Evolutionary conservation across 1,140 invertebrate species (phyloP).

Genomic region (Colletes gigas): DNA sequence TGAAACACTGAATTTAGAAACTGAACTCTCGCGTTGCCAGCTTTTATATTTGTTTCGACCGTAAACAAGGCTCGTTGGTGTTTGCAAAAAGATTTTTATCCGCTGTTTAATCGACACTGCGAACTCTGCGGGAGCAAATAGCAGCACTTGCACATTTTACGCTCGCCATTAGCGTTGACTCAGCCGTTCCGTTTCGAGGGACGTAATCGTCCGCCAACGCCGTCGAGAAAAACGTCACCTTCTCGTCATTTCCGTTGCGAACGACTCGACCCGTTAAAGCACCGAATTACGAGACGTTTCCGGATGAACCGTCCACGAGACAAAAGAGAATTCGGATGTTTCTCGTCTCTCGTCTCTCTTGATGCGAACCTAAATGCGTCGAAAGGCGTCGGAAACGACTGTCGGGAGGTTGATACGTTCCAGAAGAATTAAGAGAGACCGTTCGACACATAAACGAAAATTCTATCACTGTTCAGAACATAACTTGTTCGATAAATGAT

Average conservation of each 20-base stretch:
- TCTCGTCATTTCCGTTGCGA: constrained; percentile 34
- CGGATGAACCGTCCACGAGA: constrained; percentile 25
- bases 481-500: no score
- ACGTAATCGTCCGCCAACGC: constrained; percentile 35
- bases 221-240: constrained; percentile 25
- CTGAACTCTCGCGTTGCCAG: no score
- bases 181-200: constrained; percentile 16
- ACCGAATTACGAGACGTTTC: constrained; percentile 56
- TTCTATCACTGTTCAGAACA: no score
- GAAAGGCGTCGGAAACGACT: background rate
- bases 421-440: no score
- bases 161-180: constrained; percentile 28
- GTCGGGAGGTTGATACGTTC: no score
- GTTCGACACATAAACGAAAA: no score
- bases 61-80: no score
- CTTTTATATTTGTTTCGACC: no score
- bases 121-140: background rate
- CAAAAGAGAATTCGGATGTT: constrained; percentile 28
- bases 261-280: constrained; percentile 52
- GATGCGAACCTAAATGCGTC: background rate
- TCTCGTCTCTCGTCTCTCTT: background rate
- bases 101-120: no score
- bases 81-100: no score
- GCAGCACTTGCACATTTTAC: constrained; percentile 8
- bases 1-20: no score